Percentiles rank a stretch among this genome's conserved stretches.
These are phyloP conservation scores for Centruroides sculpturatus DNA, from an alignment of 1,140 invertebrate genomes.

Conservation along the genomic window DNA sequence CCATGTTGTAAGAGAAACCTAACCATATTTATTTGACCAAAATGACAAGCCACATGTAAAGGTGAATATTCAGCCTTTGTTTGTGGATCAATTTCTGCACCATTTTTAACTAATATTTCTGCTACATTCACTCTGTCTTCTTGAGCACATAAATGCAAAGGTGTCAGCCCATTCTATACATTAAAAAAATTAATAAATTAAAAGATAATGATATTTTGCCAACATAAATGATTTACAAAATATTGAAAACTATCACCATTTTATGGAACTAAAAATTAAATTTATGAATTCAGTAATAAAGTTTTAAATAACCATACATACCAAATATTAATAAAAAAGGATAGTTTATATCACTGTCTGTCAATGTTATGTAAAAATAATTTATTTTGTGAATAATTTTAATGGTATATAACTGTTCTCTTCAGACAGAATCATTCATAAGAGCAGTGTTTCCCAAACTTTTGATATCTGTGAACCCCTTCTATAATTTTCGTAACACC, in stretches of 20 bases:
- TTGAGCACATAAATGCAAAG: conserved; percentile 67
- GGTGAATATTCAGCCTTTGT: conserved; percentile 96
- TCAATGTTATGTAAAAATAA: no score
- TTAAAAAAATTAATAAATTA: conserved; percentile 13
- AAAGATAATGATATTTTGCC: no score
- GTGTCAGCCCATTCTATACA: conserved; percentile 68
- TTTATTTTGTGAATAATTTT: no score
- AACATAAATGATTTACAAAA: no score
- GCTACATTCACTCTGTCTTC: conserved; percentile 92
- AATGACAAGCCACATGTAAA: conserved; percentile 95
- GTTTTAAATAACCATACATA: no score
- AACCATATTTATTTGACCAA: conserved; percentile 96
- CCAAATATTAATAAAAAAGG: no score
- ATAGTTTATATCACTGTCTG: no score
- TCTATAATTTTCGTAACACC: no score
- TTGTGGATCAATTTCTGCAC: conserved; percentile 66
- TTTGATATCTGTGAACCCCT: no score
- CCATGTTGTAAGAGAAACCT: conserved; percentile 72
- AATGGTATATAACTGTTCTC: no score
- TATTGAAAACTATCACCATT: neutral
- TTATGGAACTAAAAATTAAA: neutral
- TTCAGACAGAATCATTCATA: no score
- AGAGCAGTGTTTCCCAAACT: no score
- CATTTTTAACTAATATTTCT: conserved; percentile 73
- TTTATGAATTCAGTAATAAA: neutral